Evolutionary conservation across 2,797 vertebrate species (phyloP).

Genomic region (Gallirallus australis): DNA sequence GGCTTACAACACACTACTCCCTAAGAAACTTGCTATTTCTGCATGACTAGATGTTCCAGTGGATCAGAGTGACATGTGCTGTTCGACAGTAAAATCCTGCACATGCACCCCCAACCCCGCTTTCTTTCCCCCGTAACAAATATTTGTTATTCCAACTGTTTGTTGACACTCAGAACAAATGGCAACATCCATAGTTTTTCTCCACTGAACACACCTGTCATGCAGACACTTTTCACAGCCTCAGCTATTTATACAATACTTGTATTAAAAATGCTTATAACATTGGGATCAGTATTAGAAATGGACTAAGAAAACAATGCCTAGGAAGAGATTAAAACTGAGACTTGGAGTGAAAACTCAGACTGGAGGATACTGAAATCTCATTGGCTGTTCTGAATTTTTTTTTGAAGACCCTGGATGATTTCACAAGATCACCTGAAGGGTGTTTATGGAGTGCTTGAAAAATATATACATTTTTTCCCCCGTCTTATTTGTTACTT

Average conservation of each 20-base stretch:
- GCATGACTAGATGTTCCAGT: background rate
- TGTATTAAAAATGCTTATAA: background rate
- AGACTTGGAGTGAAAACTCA: background rate
- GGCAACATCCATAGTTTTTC: background rate
- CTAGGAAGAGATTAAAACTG: background rate
- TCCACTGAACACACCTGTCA: background rate
- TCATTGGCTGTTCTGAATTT: background rate
- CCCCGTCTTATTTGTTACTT: background rate
- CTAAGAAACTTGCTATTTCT: background rate
- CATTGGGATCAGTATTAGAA: background rate
- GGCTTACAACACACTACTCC: background rate
- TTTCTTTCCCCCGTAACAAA: background rate
- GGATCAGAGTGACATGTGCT: background rate
- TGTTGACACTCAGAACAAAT: background rate
- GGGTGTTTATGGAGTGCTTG: background rate
- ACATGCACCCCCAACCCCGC: accelerated
- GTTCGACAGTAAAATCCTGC: background rate
- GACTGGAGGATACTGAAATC: background rate
- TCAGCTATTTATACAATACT: background rate
- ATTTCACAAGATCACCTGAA: background rate
- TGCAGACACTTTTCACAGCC: background rate
- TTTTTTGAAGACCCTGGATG: background rate
- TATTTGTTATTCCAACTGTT: background rate
- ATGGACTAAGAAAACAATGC: background rate
- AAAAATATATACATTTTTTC: background rate